Evolutionary conservation across 2,888 invertebrate genomes (phyloP).

Genomic region (Acanthosepion esculentum): DNA sequence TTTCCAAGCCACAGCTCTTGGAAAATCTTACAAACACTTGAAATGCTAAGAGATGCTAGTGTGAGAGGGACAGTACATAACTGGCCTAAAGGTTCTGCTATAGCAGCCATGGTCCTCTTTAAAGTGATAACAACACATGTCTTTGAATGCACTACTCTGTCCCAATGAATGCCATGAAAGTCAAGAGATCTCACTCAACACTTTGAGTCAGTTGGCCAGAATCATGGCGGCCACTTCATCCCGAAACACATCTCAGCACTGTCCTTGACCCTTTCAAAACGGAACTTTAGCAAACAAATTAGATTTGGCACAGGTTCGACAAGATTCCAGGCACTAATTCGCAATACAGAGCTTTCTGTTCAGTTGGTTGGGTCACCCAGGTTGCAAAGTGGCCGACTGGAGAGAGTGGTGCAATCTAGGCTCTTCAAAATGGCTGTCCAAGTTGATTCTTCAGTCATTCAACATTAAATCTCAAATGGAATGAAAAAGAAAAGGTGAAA

Average conservation of each 20-base stretch:
- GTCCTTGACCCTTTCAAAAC: conserved; percentile 22
- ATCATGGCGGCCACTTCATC: conserved; percentile 12
- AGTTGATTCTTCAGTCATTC: conserved; percentile 33
- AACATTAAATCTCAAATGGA: neutral
- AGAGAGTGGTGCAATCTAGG: neutral
- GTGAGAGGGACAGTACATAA: neutral
- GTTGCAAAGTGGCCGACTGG: neutral
- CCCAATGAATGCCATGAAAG: neutral
- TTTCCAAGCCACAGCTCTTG: neutral
- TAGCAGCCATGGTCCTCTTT: neutral
- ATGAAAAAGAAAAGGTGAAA: neutral
- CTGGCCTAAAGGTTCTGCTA: neutral
- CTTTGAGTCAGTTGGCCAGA: conserved; percentile 33
- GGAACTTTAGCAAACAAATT: conserved; percentile 33
- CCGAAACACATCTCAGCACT: neutral
- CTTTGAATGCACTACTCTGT: neutral
- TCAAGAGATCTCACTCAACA: conserved; percentile 16
- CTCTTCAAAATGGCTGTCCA: conserved; percentile 9
- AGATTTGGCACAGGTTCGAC: conserved; percentile 22
- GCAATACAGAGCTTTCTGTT: neutral
- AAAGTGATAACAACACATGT: neutral
- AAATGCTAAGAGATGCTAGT: neutral
- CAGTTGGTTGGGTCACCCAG: neutral
- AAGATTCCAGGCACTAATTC: conserved; percentile 21
- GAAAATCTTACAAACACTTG: neutral